A percentile compares a stretch with the other conserved stretches of the same genome.
Evolutionary conservation across 1,140 invertebrate species (phyloP).

Genomic region (Dendroctonus valens): DNA sequence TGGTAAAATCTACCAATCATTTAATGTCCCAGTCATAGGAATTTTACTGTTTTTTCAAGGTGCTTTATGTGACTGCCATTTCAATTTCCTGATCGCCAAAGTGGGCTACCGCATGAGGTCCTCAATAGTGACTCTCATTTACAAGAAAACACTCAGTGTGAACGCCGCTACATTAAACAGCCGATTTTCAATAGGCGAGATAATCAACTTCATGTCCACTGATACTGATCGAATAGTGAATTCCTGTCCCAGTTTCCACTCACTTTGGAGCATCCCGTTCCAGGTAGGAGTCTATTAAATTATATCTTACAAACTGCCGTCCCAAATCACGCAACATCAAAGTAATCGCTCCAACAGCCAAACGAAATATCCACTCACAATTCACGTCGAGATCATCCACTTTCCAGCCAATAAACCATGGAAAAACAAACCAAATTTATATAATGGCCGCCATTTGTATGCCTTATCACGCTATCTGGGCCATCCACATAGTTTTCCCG

Average conservation of each 20-base stretch:
- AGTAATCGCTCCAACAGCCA: background rate
- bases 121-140: constrained; percentile 80
- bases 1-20: constrained; percentile 49
- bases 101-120: constrained; percentile 85
- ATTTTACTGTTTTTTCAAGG: constrained; percentile 48
- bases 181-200: constrained; percentile 76
- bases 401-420: constrained; percentile 20
- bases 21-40: background rate
- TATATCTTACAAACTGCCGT: background rate
- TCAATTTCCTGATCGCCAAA: constrained; percentile 83
- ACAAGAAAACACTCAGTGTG: constrained; percentile 77
- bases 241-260: constrained; percentile 93
- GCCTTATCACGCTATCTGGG: constrained; percentile 29
- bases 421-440: constrained; percentile 27
- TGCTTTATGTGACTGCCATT: constrained; percentile 82
- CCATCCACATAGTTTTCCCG: constrained; percentile 17
- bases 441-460: constrained; percentile 20
- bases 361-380: background rate
- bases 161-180: constrained; percentile 55
- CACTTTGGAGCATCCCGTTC: constrained; percentile 94
- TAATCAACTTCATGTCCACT: constrained; percentile 96
- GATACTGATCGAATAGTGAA: constrained; percentile 94
- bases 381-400: background rate
- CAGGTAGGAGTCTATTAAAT: constrained; percentile 61
- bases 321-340: background rate